Conservation (phyloP, 2,888 invertebrate species). For the Seira sanloemensis region DNA sequence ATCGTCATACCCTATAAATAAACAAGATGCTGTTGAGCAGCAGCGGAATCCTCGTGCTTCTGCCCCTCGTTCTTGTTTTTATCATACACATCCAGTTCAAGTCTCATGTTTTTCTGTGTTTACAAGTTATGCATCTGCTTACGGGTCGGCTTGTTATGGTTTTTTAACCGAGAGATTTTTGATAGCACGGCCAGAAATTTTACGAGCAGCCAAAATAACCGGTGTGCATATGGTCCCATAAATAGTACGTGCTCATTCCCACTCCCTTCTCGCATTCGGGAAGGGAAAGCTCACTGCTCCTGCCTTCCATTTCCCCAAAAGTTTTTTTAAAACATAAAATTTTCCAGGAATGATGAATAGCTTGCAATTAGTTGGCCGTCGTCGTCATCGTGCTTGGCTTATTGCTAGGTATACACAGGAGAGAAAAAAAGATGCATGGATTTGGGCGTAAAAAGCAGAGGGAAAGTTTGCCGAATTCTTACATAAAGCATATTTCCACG, state of each 20-base stretch:
- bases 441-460: no score
- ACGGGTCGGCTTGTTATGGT: constrained; percentile 1
- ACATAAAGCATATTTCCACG: neutral
- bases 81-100: neutral
- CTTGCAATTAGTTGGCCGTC: constrained; percentile 59
- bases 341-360: constrained; percentile 54
- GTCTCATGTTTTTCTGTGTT: no score
- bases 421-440: neutral
- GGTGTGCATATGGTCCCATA: constrained; percentile 14
- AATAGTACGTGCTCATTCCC: neutral
- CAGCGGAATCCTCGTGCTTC: neutral
- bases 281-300: constrained; percentile 2
- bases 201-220: constrained; percentile 50
- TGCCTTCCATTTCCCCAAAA: constrained; percentile 10
- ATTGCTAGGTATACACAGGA: neutral
- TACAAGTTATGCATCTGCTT: neutral
- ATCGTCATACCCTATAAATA: constrained; percentile 7
- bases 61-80: neutral
- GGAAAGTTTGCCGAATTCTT: no score
- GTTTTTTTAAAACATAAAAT: constrained; percentile 33
- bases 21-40: neutral
- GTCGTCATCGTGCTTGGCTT: neutral
- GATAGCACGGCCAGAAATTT: constrained; percentile 32
- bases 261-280: neutral
- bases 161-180: constrained; percentile 3